Evolutionary conservation across 2,113 vertebrate species (phyloP).

Genomic region (Ardeotis arabs): DNA sequence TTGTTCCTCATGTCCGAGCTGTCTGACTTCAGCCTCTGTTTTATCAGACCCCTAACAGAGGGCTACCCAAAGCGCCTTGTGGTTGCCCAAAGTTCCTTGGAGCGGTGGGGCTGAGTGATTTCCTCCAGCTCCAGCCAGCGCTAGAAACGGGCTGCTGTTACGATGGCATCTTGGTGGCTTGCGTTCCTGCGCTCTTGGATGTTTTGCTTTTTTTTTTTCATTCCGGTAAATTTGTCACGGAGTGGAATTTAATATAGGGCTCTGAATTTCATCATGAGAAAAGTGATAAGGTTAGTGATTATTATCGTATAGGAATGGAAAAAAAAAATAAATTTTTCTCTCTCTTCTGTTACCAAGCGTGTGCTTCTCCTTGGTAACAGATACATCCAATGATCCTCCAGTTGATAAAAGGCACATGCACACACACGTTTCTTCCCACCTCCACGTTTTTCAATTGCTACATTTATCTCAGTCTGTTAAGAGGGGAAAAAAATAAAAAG

Average conservation of each 20-base stretch:
- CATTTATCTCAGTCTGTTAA: constrained; percentile 75
- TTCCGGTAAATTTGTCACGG: not conserved
- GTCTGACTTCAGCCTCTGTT: fast-evolving
- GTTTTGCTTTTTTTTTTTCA: not conserved
- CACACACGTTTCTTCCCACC: constrained; percentile 55
- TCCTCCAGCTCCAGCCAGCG: not conserved
- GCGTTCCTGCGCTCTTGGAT: not conserved
- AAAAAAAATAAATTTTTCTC: not conserved
- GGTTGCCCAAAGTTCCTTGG: not conserved
- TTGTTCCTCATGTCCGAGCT: not conserved
- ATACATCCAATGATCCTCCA: constrained; percentile 63
- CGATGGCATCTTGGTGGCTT: not conserved
- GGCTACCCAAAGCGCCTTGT: not conserved
- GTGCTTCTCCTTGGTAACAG: constrained; percentile 67
- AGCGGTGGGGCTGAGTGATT: not conserved
- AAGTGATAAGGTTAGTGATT: not conserved
- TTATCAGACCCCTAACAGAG: fast-evolving
- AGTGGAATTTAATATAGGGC: not conserved
- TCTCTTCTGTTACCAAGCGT: constrained; percentile 52
- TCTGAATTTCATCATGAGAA: constrained; percentile 2
- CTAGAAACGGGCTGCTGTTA: not conserved
- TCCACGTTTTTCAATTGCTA: constrained; percentile 71
- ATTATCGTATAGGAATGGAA: not conserved
- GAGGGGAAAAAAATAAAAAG: constrained; percentile 26
- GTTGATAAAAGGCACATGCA: constrained; percentile 68